Conservation (phyloP, 1,140 invertebrate species). For the Scaptomyza pallida region DNA sequence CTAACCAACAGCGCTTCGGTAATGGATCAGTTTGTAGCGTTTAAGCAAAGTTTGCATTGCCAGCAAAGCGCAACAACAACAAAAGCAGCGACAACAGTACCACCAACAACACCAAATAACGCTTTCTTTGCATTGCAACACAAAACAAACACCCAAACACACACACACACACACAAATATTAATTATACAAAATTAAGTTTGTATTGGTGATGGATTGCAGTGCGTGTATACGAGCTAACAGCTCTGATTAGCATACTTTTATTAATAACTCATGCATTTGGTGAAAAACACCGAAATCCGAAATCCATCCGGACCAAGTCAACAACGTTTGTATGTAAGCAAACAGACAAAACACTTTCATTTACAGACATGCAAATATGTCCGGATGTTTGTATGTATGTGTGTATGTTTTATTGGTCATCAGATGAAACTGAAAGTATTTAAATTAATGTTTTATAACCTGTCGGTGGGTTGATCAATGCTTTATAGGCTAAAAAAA, state of each 20-base stretch:
- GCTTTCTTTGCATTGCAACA: constrained; percentile 53
- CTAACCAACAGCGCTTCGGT: constrained; percentile 30
- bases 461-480: no score
- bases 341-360: constrained; percentile 12
- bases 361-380: background rate
- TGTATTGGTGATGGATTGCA: background rate
- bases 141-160: constrained; percentile 15
- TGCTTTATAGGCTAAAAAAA: no score
- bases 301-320: constrained; percentile 5
- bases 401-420: background rate
- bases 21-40: constrained; percentile 10
- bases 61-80: constrained; percentile 8
- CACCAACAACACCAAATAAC: constrained; percentile 22
- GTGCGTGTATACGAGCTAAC: constrained; percentile 14
- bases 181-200: constrained; percentile 15
- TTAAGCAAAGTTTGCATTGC: constrained; percentile 8
- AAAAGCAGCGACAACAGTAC: constrained; percentile 5
- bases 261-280: constrained; percentile 60
- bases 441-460: background rate
- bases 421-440: background rate
- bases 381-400: background rate
- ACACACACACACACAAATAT: background rate
- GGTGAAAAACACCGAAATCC: constrained; percentile 40
- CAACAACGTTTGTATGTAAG: constrained; percentile 4
- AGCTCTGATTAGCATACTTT: constrained; percentile 52